Evolutionary conservation across 1,140 invertebrate genomes (phyloP), one percentile per base, ranked within the genome.

Genomic region (Magallana ariakensis): DNA sequence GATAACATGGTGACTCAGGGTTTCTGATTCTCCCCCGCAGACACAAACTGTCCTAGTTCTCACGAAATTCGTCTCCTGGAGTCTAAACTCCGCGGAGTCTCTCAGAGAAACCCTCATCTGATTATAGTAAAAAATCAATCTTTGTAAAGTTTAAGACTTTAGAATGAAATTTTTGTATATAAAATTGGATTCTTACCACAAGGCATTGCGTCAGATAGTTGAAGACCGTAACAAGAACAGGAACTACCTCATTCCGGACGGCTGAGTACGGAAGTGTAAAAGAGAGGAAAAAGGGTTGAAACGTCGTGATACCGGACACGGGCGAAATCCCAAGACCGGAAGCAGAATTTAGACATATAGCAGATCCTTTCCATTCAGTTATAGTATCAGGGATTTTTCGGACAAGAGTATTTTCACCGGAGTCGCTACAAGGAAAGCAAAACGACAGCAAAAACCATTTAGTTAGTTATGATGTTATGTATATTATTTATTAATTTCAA

Each of bases 301-400:
- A 98, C 0, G 98, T 97, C 91, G 96, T 96, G 22, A 99, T 94
- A 95, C 96, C 86, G 60, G 94, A 85, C 0, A 90, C 10, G 2
- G 88, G 83, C 10, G 97, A 96, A 2, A 99, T 95, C 1, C 98
- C 98, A 0, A 99, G 95, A 54, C 99, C 99, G 85, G 96, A 94
- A 11, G 97, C 95, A 0, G 97, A 95, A 94, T 98, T 97, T 55
- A 99, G 95, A 5, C 98, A 98, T 93, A 99, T 98, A 1, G 97
- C 98, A 57, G 97, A 97, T 0, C 99, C 96, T n/a, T 97, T 96
- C 98, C 98, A 99, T 5, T 97, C 97, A 0, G 98, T 98, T 10
- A 99, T 97, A 0, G 97, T 97, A 89, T 98, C 96, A 0, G 98
- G 98, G 56, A 98, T 96, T 80, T 94, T 94, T 60, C 95, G 95